Percentiles rank a stretch among this genome's conserved stretches.
Conservation (phyloP, 2,888 invertebrate genomes). For the Rhagonycha lutea region DNA sequence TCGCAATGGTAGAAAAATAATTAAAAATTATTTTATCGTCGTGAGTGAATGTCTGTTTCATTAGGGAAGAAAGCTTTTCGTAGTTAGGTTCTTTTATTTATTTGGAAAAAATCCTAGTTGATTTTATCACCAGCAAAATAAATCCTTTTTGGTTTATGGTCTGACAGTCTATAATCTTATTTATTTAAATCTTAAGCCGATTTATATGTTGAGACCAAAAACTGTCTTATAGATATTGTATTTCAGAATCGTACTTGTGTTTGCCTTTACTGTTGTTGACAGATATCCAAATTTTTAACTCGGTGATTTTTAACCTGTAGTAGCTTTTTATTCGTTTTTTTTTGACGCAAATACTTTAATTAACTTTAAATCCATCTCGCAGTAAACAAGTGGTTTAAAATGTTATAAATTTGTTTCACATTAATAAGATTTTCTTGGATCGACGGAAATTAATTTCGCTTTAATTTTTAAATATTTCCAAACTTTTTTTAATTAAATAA, state of each 20-base stretch:
- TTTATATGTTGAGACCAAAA: conserved; percentile 24
- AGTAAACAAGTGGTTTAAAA: not conserved
- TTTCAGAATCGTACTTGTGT: conserved; percentile 16
- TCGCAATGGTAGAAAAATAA: not conserved
- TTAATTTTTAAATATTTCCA: not conserved
- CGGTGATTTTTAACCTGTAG: conserved; percentile 6
- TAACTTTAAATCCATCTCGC: not conserved
- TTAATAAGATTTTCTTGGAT: not conserved
- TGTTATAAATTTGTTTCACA: not conserved
- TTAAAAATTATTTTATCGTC: not conserved
- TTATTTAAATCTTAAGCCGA: conserved; percentile 30
- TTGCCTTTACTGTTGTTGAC: conserved; percentile 16
- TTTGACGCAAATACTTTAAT: not conserved
- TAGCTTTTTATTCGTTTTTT: conserved; percentile 6
- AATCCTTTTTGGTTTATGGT: conserved; percentile 27
- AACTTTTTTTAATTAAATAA: not conserved
- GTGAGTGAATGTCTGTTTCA: not conserved
- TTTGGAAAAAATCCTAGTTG: conserved; percentile 19
- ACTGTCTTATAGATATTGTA: conserved; percentile 25
- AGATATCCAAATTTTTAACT: conserved; percentile 14
- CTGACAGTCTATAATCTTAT: conserved; percentile 25
- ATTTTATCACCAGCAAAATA: conserved; percentile 21
- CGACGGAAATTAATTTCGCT: not conserved
- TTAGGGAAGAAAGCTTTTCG: not conserved
- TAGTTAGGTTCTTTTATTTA: not conserved